A percentile compares a stretch with the other conserved stretches of the same genome.
These are phyloP conservation scores for Crocidura indochinensis DNA, from an alignment of 2,797 vertebrate species.

Conservation along the genomic window DNA sequence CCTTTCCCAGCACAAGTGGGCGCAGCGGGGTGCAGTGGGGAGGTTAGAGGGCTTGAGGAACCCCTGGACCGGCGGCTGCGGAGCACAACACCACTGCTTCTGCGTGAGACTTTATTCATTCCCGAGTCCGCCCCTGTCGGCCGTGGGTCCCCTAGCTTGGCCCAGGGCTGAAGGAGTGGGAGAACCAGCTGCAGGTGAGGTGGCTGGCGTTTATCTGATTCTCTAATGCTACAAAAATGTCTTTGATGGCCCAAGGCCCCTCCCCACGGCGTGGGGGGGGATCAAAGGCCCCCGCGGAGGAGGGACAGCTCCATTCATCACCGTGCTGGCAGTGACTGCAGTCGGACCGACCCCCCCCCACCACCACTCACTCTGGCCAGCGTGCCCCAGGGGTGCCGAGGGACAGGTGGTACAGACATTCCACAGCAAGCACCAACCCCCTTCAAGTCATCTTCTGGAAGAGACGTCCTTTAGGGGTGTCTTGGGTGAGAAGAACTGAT, in stretches of 20 bases:
- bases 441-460: not conserved
- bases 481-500: not conserved
- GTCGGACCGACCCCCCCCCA: not conserved
- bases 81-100: no score
- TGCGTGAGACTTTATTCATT: no score
- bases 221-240: conserved; percentile 87
- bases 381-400: conserved; percentile 70
- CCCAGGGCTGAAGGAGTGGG: conserved; percentile 68
- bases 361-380: not conserved
- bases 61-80: not conserved
- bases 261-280: conserved; percentile 64
- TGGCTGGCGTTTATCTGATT: conserved; percentile 85
- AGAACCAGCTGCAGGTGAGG: conserved; percentile 85
- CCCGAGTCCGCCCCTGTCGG: not conserved
- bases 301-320: conserved; percentile 86
- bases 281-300: conserved; percentile 84
- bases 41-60: conserved; percentile 35
- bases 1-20: not conserved
- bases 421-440: conserved; percentile 49
- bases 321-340: conserved; percentile 70
- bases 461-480: conserved; percentile 2
- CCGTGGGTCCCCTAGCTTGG: conserved; percentile 59
- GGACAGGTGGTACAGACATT: conserved; percentile 80
- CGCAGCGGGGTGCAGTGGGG: conserved; percentile 5
- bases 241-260: conserved; percentile 85